A percentile compares a stretch with the other conserved stretches of the same genome.
These are phyloP conservation scores for Lepidochrysops patricia DNA, from an alignment of 2,888 invertebrate genomes.

Conservation along the genomic window DNA sequence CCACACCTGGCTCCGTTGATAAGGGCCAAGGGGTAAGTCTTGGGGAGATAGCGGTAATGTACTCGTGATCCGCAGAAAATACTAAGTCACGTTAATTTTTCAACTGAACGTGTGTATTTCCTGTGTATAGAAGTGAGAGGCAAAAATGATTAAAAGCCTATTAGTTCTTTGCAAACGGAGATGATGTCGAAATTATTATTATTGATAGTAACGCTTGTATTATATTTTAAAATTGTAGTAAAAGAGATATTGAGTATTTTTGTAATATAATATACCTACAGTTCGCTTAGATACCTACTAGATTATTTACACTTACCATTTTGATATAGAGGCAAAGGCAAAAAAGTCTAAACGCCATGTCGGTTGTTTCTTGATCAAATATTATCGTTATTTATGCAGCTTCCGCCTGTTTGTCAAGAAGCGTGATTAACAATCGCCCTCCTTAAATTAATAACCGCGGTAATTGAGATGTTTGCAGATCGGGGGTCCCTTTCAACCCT, in stretches of 20 bases:
- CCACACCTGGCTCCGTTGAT: conserved; percentile 35
- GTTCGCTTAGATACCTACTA: too few relatives aligned
- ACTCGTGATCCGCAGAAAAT: neutral
- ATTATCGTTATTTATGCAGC: conserved; percentile 6
- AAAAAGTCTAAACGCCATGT: too few relatives aligned
- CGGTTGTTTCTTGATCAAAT: neutral
- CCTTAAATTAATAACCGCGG: conserved; percentile 61
- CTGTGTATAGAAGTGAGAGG: neutral
- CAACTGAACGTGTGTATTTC: neutral
- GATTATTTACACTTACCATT: too few relatives aligned
- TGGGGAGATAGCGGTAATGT: conserved; percentile 20
- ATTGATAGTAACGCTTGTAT: too few relatives aligned
- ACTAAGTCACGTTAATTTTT: neutral
- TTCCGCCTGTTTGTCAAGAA: conserved; percentile 23
- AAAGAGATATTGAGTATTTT: too few relatives aligned
- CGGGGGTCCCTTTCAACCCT: conserved; percentile 40
- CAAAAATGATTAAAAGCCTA: too few relatives aligned
- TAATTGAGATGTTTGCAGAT: conserved; percentile 70
- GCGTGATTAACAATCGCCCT: conserved; percentile 44
- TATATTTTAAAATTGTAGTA: too few relatives aligned
- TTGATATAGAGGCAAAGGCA: too few relatives aligned
- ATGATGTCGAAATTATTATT: too few relatives aligned
- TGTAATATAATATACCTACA: too few relatives aligned
- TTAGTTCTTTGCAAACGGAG: too few relatives aligned
- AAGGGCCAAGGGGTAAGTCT: conserved; percentile 28